Base-by-base conservation (phyloP, 2,888 invertebrate genomes). In the Corbicula japonica region DNA sequence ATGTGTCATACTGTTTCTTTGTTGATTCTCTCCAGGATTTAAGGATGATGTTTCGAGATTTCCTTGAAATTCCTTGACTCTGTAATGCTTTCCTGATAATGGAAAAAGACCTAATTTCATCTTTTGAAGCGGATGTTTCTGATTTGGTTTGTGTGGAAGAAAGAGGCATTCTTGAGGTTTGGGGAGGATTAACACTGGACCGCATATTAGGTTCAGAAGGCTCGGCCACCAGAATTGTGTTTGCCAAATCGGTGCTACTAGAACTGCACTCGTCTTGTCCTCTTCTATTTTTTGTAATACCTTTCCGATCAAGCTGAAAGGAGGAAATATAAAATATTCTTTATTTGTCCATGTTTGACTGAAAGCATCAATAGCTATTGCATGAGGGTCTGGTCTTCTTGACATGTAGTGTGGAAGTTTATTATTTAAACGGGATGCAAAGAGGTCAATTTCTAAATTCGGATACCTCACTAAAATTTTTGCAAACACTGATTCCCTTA, bases 81-180 rank as follows among this genome's bases (percentile, higher is more conserved):
- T 48, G 23, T n/a, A 80, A 63, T 1, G 62, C 1, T 78, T 75
- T 41, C 80, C 80, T 12, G 83, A 85, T 61, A 84, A 58, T 26
- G n/a, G 70, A 63, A 78, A 76, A 68, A 48, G 70, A 41, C 71
- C 77, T 44, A 80, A 71, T 69, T 48, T 58, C 68, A 77, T 68
- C 44, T 83, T 80, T 21, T 32, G 15, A 18, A 83, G 63, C 23
- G 73, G 76, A 38, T 83, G 58, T 50, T 38, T 34, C 35, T 30
- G 12, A 5, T 23, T 32, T 44, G 73, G 70, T 23, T 76, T 66
- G 65, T 73, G 60, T 38, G 69, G 71, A 15, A 76, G 35, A 26
- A 28, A 34, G n/a, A 76, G 62, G 32, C 46, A 38, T 18, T 52
- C 26, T 23, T 50, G 50, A 28, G 68, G 58, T 6, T 44, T 10